A percentile compares a stretch with the other conserved stretches of the same genome.
These are phyloP conservation scores for Altica lythri DNA, from an alignment of 2,888 invertebrate species.

Conservation along the genomic window DNA sequence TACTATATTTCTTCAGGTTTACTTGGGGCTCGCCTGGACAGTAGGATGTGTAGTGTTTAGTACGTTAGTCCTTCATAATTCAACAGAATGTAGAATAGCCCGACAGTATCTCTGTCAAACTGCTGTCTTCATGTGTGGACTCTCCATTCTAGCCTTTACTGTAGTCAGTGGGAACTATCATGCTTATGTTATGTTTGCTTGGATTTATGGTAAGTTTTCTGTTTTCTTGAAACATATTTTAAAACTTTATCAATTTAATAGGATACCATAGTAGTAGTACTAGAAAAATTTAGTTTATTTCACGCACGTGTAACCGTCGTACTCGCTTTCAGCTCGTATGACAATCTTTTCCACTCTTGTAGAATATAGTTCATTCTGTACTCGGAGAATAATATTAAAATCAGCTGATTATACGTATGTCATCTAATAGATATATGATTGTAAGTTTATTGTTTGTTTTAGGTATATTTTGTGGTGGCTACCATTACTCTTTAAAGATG, in stretches of 20 bases:
- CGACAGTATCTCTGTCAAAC: constrained; percentile 84
- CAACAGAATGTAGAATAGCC: constrained; percentile 82
- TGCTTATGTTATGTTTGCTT: constrained; percentile 79
- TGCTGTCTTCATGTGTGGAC: constrained; percentile 76
- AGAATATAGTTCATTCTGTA: too few species aligned
- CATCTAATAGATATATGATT: too few species aligned
- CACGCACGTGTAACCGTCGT: too few species aligned
- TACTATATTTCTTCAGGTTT: constrained; percentile 64
- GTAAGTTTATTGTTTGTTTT: constrained; percentile 13
- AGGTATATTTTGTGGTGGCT: constrained; percentile 87
- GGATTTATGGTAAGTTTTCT: constrained; percentile 70
- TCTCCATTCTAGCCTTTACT: constrained; percentile 77
- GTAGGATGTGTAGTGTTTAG: constrained; percentile 83
- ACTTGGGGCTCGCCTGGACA: constrained; percentile 82
- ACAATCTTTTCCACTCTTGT: too few species aligned
- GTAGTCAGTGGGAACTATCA: constrained; percentile 77
- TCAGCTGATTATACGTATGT: too few species aligned
- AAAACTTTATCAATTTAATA: too few species aligned
- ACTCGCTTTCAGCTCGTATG: too few species aligned
- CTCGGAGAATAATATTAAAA: too few species aligned
- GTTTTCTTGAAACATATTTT: too few species aligned
- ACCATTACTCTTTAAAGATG: constrained; percentile 87
- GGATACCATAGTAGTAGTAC: too few species aligned
- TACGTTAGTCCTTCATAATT: constrained; percentile 79
- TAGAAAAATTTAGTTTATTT: too few species aligned